Percentiles rank a stretch among this genome's conserved stretches.
Evolutionary conservation across 2,113 vertebrate species (phyloP).

Genomic region (Triplophysa dalaica): DNA sequence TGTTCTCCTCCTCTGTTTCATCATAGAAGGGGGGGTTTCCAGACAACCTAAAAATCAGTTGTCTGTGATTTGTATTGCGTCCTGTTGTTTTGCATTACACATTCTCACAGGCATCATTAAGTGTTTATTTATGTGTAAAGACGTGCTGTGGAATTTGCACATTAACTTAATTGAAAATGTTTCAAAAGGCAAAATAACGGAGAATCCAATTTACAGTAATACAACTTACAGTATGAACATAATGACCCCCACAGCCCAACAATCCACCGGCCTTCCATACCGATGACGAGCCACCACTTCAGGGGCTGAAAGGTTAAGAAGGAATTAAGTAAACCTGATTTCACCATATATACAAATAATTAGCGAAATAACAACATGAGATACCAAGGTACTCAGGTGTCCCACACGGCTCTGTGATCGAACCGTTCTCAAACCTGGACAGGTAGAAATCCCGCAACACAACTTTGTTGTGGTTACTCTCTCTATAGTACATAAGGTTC

Average conservation of each 20-base stretch:
- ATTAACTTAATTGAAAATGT: not conserved
- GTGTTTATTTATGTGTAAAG: too few relatives aligned
- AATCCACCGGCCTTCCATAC: conserved; percentile 84
- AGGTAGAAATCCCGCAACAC: conserved; percentile 84
- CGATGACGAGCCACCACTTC: conserved; percentile 83
- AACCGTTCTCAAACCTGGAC: conserved; percentile 81
- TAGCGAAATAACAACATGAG: not conserved
- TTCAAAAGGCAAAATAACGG: not conserved
- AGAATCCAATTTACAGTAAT: not conserved
- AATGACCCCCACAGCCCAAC: conserved; percentile 85
- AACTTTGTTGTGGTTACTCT: conserved; percentile 84
- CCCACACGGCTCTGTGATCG: conserved; percentile 83
- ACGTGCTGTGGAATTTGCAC: not conserved
- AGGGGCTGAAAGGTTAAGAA: conserved; percentile 69
- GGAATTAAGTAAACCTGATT: not conserved
- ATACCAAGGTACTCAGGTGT: conserved; percentile 84
- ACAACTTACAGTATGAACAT: conserved; percentile 83
- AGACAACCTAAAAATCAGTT: conserved; percentile 70
- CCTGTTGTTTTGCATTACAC: not conserved
- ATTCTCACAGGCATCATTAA: not conserved
- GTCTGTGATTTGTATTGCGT: not conserved
- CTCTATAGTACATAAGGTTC: conserved; percentile 86
- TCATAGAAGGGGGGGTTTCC: conserved; percentile 86
- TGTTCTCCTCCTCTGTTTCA: conserved; percentile 82
- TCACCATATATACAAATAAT: not conserved